A percentile compares a stretch with the other conserved stretches of the same genome.
These are phyloP conservation scores for Dorcus parallelipipedus DNA, from an alignment of 2,888 invertebrate species.

Conservation along the genomic window DNA sequence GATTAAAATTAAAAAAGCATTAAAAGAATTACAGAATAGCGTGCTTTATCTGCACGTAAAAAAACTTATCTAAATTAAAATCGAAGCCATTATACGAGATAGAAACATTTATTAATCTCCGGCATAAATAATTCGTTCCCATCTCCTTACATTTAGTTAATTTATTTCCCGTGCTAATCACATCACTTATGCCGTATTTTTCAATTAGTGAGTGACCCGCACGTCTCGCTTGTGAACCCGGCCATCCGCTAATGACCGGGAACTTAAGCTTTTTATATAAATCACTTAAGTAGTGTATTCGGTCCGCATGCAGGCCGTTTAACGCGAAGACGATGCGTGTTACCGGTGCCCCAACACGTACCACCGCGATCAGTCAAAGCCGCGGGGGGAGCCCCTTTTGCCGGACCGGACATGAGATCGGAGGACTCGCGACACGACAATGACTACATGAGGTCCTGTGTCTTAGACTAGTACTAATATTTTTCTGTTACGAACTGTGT, in stretches of 20 bases:
- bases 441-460: constrained; percentile 29
- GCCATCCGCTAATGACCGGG: constrained; percentile 21
- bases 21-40: neutral
- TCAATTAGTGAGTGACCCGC: constrained; percentile 33
- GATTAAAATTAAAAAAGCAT: neutral
- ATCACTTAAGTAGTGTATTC: constrained; percentile 22
- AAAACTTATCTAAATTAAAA: constrained; percentile 10
- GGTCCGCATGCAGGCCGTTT: constrained; percentile 21
- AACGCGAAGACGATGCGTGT: constrained; percentile 22
- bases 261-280: constrained; percentile 22
- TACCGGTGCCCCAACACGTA: constrained; percentile 27
- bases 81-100: constrained; percentile 27
- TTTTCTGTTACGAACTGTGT: constrained; percentile 5
- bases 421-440: constrained; percentile 30
- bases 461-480: constrained; percentile 21
- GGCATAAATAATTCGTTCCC: constrained; percentile 27
- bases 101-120: constrained; percentile 22
- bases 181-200: constrained; percentile 34
- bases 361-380: constrained; percentile 28
- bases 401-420: constrained; percentile 24
- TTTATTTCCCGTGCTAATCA: constrained; percentile 35
- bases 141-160: constrained; percentile 30
- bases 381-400: constrained; percentile 19
- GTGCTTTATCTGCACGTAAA: neutral
- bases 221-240: constrained; percentile 29